A percentile compares a stretch with the other conserved stretches of the same genome.
Evolutionary conservation across 2,797 vertebrate genomes (phyloP).

Genomic region (Pantherophis vulpinus): DNA sequence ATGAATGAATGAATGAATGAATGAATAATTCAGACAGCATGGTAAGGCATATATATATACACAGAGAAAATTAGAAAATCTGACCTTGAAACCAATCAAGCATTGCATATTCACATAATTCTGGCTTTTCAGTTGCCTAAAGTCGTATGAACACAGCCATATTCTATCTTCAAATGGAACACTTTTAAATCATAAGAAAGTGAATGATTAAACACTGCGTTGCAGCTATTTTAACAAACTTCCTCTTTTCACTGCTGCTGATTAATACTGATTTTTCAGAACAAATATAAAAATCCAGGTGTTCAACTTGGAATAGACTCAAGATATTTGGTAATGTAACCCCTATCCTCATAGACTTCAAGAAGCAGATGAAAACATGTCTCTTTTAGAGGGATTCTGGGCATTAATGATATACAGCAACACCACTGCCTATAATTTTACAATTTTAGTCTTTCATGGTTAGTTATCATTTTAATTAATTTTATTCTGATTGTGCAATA

Average conservation of each 20-base stretch:
- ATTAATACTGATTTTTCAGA: slow-evolving; percentile 9
- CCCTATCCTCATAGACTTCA: background rate
- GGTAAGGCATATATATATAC: background rate
- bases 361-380: background rate
- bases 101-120: background rate
- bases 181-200: background rate
- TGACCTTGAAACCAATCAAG: background rate
- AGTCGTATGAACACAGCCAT: background rate
- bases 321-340: slow-evolving; percentile 14
- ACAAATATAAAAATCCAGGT: slow-evolving; percentile 3
- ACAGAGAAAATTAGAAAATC: background rate
- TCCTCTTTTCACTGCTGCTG: background rate
- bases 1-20: accelerated
- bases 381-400: background rate
- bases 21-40: background rate
- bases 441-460: background rate
- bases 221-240: background rate
- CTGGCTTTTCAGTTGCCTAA: background rate
- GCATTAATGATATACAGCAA: background rate
- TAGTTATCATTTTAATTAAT: background rate
- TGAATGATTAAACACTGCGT: background rate
- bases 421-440: background rate
- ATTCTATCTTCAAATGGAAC: background rate
- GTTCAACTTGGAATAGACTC: slow-evolving; percentile 32
- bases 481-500: background rate